Conservation (phyloP, 2,797 vertebrate species). For the Taenioides sp. region DNA sequence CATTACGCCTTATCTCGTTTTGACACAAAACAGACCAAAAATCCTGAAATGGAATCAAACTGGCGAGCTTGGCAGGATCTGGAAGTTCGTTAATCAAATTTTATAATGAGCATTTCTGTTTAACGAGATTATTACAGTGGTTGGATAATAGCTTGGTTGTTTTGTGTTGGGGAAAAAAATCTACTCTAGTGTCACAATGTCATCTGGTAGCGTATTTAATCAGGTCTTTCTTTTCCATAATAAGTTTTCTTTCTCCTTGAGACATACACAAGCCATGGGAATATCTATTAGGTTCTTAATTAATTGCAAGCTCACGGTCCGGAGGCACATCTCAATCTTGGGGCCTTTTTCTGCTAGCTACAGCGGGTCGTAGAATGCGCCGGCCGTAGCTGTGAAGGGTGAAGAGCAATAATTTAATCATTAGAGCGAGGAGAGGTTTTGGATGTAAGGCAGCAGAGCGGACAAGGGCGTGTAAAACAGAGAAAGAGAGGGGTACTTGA, state of each 20-base stretch:
- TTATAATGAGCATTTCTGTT: slow-evolving; percentile 71
- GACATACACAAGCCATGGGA: slow-evolving; percentile 43
- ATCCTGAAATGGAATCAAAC: slow-evolving; percentile 57
- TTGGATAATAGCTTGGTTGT: slow-evolving; percentile 66
- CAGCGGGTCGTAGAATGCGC: slow-evolving; percentile 35
- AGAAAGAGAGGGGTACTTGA: background rate
- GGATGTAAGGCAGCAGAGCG: slow-evolving; percentile 25
- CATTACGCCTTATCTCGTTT: slow-evolving; percentile 67
- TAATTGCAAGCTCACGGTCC: slow-evolving; percentile 62
- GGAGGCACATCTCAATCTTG: slow-evolving; percentile 60
- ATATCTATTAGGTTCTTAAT: slow-evolving; percentile 63
- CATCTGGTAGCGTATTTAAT: slow-evolving; percentile 53
- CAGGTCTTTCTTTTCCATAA: slow-evolving; percentile 43
- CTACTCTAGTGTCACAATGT: slow-evolving; percentile 39
- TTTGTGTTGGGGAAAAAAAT: slow-evolving; percentile 55
- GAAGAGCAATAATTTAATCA: slow-evolving; percentile 58
- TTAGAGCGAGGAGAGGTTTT: slow-evolving; percentile 23
- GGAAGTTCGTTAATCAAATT: slow-evolving; percentile 74
- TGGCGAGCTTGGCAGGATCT: slow-evolving; percentile 64
- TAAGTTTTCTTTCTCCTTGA: slow-evolving; percentile 57
- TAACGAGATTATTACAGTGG: slow-evolving; percentile 70
- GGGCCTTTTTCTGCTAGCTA: slow-evolving; percentile 31
- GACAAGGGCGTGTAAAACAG: slow-evolving; percentile 30
- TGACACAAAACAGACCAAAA: slow-evolving; percentile 58
- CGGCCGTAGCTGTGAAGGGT: slow-evolving; percentile 33